A percentile compares a stretch with the other conserved stretches of the same genome.
These are phyloP conservation scores for Agonopterix arenella DNA, from an alignment of 2,888 invertebrate species.

Conservation along the genomic window DNA sequence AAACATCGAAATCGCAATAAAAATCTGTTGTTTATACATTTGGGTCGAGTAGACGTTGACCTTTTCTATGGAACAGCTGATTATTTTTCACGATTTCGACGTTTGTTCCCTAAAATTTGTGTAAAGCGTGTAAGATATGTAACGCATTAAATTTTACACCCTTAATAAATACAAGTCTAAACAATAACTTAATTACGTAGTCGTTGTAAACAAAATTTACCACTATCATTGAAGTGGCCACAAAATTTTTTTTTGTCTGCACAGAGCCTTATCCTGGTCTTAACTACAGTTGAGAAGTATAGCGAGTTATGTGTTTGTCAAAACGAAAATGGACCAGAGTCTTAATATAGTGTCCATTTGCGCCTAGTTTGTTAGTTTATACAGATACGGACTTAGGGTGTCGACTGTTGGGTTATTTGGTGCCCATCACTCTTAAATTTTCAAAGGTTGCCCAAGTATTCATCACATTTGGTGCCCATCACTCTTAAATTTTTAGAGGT, in stretches of 20 bases:
- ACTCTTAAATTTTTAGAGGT: no score
- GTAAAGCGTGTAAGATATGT: not conserved
- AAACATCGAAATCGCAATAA: no score
- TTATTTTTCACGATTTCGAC: no score
- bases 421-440: no score
- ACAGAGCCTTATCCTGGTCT: conserved; percentile 1
- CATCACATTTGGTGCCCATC: no score
- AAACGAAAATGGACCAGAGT: conserved; percentile 7
- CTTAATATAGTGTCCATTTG: conserved; percentile 5
- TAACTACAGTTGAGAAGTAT: conserved; percentile 11
- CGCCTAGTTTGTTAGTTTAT: not conserved
- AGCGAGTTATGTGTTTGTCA: conserved; percentile 14
- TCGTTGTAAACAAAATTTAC: not conserved
- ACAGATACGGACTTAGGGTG: no score
- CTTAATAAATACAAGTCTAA: no score
- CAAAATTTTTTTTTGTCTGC: not conserved
- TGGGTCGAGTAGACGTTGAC: no score
- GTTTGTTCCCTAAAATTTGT: not conserved
- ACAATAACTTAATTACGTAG: not conserved
- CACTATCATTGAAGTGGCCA: not conserved
- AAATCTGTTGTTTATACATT: no score
- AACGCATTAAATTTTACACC: not conserved
- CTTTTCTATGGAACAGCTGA: no score
- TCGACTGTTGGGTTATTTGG: no score
- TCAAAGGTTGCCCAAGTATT: no score